Percentiles rank a stretch among this genome's conserved stretches.
Evolutionary conservation across 2,113 vertebrate genomes (phyloP).

Genomic region (Pomatostomus ruficeps): DNA sequence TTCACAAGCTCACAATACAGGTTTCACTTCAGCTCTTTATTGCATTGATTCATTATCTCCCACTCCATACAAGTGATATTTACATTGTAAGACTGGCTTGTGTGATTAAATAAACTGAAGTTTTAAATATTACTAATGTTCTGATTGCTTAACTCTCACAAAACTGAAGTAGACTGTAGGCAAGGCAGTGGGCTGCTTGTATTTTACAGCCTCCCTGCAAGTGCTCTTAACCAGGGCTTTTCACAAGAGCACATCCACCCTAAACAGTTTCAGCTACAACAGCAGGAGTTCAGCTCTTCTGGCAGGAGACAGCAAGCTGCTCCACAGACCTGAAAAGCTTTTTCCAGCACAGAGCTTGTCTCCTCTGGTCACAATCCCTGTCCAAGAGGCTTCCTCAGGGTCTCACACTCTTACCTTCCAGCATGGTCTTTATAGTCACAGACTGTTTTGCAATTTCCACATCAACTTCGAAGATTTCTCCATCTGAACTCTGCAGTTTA

Average conservation of each 20-base stretch:
- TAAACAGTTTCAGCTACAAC: not conserved
- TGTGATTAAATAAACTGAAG: not conserved
- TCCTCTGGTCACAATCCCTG: not conserved
- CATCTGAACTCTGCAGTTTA: conserved; percentile 98
- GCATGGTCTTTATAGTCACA: conserved; percentile 98
- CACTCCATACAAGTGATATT: not conserved
- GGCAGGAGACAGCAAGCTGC: not conserved
- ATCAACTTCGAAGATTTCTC: conserved; percentile 98
- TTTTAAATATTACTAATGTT: not conserved
- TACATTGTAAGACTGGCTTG: not conserved
- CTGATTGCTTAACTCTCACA: not conserved
- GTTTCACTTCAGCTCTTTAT: not conserved
- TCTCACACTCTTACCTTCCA: conserved; percentile 84
- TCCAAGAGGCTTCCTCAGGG: not conserved
- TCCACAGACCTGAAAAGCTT: not conserved
- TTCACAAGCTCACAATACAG: not conserved
- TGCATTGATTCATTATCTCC: not conserved
- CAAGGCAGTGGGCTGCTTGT: not conserved
- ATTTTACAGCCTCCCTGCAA: not conserved
- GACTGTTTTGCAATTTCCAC: conserved; percentile 99
- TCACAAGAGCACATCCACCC: not conserved
- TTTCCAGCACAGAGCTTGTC: not conserved
- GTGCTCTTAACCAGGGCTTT: not conserved
- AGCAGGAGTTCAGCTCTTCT: not conserved
- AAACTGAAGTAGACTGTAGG: not conserved